A percentile compares a stretch with the other conserved stretches of the same genome.
Evolutionary conservation across 53 echinoderm and acorn worm genomes (phyloP).

Genomic region (Patiria pectinifera): DNA sequence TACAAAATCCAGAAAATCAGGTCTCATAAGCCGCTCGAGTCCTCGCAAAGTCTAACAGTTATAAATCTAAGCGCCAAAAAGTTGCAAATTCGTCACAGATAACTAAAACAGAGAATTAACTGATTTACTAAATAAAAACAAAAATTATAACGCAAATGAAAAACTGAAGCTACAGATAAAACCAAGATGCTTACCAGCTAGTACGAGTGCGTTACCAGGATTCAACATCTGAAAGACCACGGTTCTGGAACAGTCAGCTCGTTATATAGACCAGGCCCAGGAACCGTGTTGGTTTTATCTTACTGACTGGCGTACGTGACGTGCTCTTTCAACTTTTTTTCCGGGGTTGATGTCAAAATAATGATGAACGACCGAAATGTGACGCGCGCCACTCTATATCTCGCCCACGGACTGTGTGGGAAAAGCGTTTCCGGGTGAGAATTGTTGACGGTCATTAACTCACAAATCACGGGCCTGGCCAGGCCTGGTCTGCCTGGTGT

Average conservation of each 20-base stretch:
- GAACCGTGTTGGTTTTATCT: not conserved
- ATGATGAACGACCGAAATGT: slow-evolving; percentile 4
- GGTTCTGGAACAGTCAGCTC: not conserved
- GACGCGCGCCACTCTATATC: not conserved
- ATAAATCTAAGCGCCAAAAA: no score
- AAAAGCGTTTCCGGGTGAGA: not conserved
- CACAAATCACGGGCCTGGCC: not conserved
- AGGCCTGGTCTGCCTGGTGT: not conserved
- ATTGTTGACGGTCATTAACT: not conserved
- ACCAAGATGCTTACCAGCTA: not conserved
- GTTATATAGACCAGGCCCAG: not conserved
- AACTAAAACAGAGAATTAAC: no score
- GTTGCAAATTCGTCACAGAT: no score
- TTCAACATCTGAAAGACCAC: not conserved
- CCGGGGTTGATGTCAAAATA: not conserved
- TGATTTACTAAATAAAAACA: no score
- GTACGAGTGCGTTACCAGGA: not conserved
- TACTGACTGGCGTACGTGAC: not conserved
- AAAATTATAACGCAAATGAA: no score
- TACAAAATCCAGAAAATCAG: no score
- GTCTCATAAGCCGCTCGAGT: no score
- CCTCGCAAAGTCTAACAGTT: no score
- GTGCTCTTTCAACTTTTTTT: not conserved
- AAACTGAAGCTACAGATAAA: no score
- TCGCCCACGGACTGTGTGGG: not conserved